phyloP scores from a whole-genome alignment of 2,113 vertebrate species.

The Actinemys pallida region DNA sequence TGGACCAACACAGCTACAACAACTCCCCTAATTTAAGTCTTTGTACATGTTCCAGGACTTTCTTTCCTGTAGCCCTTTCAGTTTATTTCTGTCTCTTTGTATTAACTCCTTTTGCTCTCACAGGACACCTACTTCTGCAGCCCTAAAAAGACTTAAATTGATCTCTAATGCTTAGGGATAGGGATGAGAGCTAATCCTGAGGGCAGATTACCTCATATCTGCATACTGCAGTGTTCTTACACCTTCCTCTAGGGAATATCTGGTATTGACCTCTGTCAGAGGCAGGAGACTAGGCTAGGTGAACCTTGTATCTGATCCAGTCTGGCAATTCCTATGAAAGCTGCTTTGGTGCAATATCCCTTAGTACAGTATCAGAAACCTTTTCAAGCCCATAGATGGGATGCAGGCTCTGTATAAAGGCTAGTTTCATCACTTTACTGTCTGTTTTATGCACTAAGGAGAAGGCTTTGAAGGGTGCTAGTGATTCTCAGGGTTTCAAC shows the following conservation, averaged over 20 bases:
- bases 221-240: neutral
- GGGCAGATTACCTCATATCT: neutral
- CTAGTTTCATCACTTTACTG: neutral
- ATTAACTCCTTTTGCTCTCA: neutral
- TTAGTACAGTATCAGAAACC: neutral
- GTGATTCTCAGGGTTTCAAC: neutral
- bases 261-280: neutral
- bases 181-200: neutral
- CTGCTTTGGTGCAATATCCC: neutral
- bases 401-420: neutral
- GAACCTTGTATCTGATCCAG: neutral
- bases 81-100: neutral
- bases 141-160: neutral
- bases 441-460: neutral
- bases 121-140: neutral
- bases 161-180: neutral
- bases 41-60: neutral
- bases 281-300: neutral
- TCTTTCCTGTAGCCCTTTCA: neutral
- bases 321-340: neutral
- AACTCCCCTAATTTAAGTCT: neutral
- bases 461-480: neutral
- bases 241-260: neutral
- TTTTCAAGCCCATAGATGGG: neutral
- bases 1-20: neutral